Evolutionary conservation across 2,797 vertebrate genomes (phyloP), one percentile per base, ranked within the genome.

Genomic region (Petrocephalus sullivani): DNA sequence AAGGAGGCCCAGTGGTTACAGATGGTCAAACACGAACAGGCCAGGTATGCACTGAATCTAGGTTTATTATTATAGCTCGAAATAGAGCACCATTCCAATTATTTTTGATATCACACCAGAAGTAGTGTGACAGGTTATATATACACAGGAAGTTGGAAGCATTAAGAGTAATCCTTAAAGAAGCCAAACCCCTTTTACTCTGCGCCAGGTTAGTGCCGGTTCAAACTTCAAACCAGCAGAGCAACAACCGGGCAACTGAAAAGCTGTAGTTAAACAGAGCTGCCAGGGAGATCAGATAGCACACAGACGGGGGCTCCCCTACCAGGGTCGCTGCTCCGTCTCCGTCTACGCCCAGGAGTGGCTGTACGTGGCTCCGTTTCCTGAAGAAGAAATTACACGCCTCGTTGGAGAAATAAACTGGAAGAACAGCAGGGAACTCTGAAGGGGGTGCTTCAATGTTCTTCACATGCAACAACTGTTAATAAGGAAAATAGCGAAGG

Each of bases 241-340:
- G 82, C 46, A 28, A 83, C 41, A 83, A n/a, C 21, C n/a, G 23
- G 21, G 51, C 82, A 12, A 81, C 19, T 84, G 82, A 53, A 54
- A 84, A 78, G 51, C 28, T 41, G 14, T 19, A n/a, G 46, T 51
- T 88, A 85, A 88, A 85, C 51, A 12, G 5, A 67, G 49, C 87
- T 0, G 91, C 93, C 94, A 8, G 61, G 41, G 75, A 49, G 64
- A 46, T 71, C 64, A 67, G n/a, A 75, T 21, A 64, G 64, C 4
- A 83, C 1, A 71, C 0, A 82, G 0, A 54, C 0, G 1, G 14
- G 58, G 33, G n/a, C 21, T 5, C 87, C n/a, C 58, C 89, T 85
- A 93, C 93, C 90, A 53, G 90, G 89, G 85, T 92, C 92, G 88
- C 91, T 93, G 89, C 91, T 93, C 21, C 91, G 85, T n/a, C 92